These are phyloP conservation scores for Chiroxiphia lanceolata DNA, from an alignment of 2,797 vertebrate genomes.

Conservation along the genomic window DNA sequence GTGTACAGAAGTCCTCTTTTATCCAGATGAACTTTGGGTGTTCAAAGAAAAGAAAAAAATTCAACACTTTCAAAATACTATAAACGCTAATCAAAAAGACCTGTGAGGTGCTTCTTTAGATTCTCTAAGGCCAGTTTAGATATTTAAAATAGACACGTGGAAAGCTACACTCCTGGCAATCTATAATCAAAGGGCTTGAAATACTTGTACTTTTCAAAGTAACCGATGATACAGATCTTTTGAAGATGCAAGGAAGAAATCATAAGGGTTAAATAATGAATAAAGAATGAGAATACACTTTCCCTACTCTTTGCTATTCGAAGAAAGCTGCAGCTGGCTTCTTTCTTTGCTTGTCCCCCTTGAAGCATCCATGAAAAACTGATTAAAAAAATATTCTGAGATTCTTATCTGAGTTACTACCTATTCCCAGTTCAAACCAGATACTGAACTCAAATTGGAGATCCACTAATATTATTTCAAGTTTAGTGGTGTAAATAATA, in stretches of 20 bases:
- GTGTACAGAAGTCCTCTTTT: background rate
- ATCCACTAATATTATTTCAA: background rate
- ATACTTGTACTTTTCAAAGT: background rate
- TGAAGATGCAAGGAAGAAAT: background rate
- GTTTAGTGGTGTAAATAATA: background rate
- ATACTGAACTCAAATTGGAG: background rate
- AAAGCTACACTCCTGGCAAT: background rate
- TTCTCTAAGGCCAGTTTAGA: background rate
- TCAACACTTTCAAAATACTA: background rate
- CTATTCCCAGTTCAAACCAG: background rate
- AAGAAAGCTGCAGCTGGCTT: background rate
- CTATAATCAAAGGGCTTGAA: background rate
- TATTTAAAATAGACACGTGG: background rate
- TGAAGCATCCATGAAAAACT: background rate
- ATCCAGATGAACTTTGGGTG: background rate
- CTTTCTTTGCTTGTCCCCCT: background rate
- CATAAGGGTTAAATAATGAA: background rate
- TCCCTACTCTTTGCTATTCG: background rate
- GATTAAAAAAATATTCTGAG: background rate
- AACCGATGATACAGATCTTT: background rate
- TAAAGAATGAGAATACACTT: background rate
- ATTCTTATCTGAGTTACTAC: background rate
- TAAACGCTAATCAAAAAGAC: background rate
- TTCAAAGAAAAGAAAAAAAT: background rate
- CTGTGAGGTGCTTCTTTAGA: background rate